phyloP scores from a whole-genome alignment of 2,113 vertebrate genomes.

The Rhinopomastus cyanomelas region DNA sequence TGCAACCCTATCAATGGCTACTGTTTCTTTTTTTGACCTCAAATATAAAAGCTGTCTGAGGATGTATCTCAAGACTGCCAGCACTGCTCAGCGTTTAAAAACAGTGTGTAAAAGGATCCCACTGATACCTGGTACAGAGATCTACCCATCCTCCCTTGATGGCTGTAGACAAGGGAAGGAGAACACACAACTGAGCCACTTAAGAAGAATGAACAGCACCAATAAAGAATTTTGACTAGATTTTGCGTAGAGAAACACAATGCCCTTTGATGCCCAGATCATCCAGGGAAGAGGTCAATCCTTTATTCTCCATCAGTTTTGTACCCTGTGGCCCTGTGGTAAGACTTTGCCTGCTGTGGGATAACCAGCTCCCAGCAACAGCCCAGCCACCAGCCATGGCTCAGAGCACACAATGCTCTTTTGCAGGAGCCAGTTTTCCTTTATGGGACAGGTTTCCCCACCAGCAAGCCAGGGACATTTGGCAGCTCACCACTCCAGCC shows the following conservation, averaged over 20 bases:
- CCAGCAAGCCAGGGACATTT: not conserved
- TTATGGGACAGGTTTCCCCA: not conserved
- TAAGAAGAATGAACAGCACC: not conserved
- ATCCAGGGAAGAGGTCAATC: not conserved
- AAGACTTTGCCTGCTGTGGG: not conserved
- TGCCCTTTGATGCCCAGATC: not conserved
- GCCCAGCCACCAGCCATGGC: not conserved
- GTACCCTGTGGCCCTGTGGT: accelerated
- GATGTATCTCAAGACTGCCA: not conserved
- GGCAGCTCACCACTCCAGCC: not conserved
- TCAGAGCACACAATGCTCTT: not conserved
- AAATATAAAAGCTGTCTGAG: not conserved
- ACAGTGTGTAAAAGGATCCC: not conserved
- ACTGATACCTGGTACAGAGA: not conserved
- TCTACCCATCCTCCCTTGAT: not conserved
- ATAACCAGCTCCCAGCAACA: not conserved
- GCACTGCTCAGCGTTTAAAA: not conserved
- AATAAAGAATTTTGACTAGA: not conserved
- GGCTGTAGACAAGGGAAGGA: not conserved
- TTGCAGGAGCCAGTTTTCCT: not conserved
- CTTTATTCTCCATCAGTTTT: not conserved
- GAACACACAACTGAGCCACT: not conserved
- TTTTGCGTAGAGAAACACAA: not conserved
- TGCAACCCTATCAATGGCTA: not conserved
- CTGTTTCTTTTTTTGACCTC: not conserved